These are phyloP conservation scores for Prinia subflava DNA, from an alignment of 2,113 vertebrate genomes.

Conservation along the genomic window DNA sequence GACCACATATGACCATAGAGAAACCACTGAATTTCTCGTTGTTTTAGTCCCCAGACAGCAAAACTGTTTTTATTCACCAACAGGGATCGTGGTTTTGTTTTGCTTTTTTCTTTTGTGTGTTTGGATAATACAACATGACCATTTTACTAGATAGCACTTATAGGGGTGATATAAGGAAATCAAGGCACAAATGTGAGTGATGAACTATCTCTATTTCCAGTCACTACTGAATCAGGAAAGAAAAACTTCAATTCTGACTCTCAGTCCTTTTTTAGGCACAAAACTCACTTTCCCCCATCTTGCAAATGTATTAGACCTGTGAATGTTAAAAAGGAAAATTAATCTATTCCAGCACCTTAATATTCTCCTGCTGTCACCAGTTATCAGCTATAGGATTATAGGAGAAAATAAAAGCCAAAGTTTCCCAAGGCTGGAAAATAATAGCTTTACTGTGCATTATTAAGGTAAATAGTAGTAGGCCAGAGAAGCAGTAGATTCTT, in stretches of 20 bases:
- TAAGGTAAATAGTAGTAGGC: slow-evolving; percentile 10
- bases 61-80: background rate
- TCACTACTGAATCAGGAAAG: background rate
- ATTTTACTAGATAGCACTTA: background rate
- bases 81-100: background rate
- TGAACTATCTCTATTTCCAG: background rate
- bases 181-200: background rate
- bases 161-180: background rate
- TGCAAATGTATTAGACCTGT: background rate
- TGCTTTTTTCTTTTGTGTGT: background rate
- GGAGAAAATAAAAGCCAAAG: slow-evolving; percentile 36
- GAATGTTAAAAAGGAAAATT: background rate
- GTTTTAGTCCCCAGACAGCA: background rate
- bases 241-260: background rate
- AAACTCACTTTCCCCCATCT: background rate
- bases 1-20: background rate
- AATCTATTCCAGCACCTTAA: background rate
- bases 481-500: background rate
- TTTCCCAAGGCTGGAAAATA: slow-evolving; percentile 33
- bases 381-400: slow-evolving; percentile 18
- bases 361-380: background rate
- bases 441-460: slow-evolving; percentile 21
- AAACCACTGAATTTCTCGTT: background rate
- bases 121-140: background rate
- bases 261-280: background rate